Percentiles rank a stretch among this genome's conserved stretches.
phyloP scores from a whole-genome alignment of 2,888 invertebrate species.

The Hypselothyrea guttata region DNA sequence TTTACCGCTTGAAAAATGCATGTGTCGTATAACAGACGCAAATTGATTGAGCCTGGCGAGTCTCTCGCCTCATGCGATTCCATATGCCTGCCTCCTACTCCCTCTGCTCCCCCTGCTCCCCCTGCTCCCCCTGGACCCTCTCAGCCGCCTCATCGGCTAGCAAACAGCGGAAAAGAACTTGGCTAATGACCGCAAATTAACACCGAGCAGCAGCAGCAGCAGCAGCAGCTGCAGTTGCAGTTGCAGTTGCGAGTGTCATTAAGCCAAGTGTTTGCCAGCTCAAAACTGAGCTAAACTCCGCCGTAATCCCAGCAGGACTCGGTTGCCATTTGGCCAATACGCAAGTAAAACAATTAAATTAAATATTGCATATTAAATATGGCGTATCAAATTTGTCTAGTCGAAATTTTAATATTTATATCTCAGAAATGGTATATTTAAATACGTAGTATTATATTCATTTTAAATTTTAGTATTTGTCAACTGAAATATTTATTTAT shows the following conservation, averaged over 20 bases:
- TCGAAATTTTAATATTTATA: too few species aligned
- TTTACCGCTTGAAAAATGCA: conserved; percentile 53
- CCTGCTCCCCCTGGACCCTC: too few species aligned
- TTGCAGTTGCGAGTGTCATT: conserved; percentile 66
- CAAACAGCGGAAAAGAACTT: conserved; percentile 56
- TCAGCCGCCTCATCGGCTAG: neutral
- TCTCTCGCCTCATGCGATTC: neutral
- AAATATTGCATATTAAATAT: neutral
- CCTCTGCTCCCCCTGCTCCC: neutral
- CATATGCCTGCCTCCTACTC: neutral
- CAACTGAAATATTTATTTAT: too few species aligned
- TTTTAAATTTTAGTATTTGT: too few species aligned
- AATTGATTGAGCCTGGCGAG: conserved; percentile 62
- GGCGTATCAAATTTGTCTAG: too few species aligned
- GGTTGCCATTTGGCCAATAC: too few species aligned
- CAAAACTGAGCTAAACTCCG: conserved; percentile 3
- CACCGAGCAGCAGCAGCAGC: conserved; percentile 59
- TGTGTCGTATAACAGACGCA: conserved; percentile 54
- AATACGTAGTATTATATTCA: too few species aligned
- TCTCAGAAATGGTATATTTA: too few species aligned
- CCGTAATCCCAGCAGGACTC: neutral
- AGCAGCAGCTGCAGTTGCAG: too few species aligned
- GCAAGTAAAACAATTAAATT: neutral
- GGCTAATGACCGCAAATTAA: conserved; percentile 74
- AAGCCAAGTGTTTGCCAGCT: conserved; percentile 65